Base-by-base conservation (phyloP, 2,888 invertebrate genomes). In the Nomada ferruginata region DNA sequence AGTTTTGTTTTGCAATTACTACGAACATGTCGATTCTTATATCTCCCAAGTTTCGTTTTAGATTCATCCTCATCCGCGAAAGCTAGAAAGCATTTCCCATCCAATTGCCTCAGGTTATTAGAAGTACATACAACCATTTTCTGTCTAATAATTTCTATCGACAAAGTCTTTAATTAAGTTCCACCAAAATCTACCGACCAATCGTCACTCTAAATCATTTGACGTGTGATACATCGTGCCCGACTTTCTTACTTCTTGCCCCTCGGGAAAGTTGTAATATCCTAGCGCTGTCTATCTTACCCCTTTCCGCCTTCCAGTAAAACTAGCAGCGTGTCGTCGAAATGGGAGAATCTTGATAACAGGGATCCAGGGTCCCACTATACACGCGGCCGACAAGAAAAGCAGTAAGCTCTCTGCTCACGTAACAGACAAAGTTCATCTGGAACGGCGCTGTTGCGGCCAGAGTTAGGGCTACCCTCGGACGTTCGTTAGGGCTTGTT, bases 381-480 rank as follows among this genome's bases (percentile, higher is more conserved):
- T 73, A 78, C 69, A 73, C 65, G 73, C 55, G 75, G 59, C 79
- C 53, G 76, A 75, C 88, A 85, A 83, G 85, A 87, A 90, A 85
- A 85, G 83, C 84, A 50, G 84, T 83, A 87, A 89, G 83, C 86
- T 87, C 84, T 84, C 84, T 59, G 73, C 89, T 87, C 89, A 88
- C 90, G 91, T 91, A 89, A 86, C 83, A 78, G 86, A 85, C 85
- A 87, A 90, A 90, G 90, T 90, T 90, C 90, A 90, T 91, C 90
- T 82, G 84, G 79, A 76, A 87, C 77, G 74, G 60, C 18, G 66
- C 68, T 77, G 82, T 80, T 76, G 85, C 84, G 76, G 83, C 74
- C 82, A 77, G 85, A 87, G 85, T 85, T 83, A 79, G 65, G 78
- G 84, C 80, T 76, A 84, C 81, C 84, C 82, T 82, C 88, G 86